phyloP scores from a whole-genome alignment of 2,113 vertebrate genomes.

The Hemicordylus capensis region DNA sequence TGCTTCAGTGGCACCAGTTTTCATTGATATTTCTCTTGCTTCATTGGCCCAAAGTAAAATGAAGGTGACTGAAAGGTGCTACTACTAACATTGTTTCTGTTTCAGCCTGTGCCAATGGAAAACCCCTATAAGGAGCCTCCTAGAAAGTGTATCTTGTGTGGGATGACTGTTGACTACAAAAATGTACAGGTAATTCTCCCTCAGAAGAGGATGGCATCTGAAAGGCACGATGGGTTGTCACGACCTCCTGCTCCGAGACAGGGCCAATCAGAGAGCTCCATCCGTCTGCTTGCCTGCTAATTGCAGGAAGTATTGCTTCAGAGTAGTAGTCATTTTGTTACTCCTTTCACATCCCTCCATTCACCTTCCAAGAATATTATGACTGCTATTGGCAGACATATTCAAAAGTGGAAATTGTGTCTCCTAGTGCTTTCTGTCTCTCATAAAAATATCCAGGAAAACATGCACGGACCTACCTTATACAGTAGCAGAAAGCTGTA shows the following conservation, averaged over 20 bases:
- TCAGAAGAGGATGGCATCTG: too few species aligned
- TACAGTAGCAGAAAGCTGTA: not conserved
- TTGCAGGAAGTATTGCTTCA: not conserved
- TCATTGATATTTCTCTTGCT: too few species aligned
- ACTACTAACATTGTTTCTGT: constrained; percentile 9
- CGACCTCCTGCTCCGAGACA: too few species aligned
- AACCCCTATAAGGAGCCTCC: constrained; percentile 89
- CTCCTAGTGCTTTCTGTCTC: too few species aligned
- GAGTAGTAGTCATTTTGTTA: not conserved
- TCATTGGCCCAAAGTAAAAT: not conserved
- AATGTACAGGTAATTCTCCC: constrained; percentile 95
- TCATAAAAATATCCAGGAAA: too few species aligned
- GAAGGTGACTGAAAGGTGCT: not conserved
- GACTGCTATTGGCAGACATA: not conserved
- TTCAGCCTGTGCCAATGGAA: constrained; percentile 85
- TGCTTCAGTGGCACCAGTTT: too few species aligned
- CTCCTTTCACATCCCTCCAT: not conserved
- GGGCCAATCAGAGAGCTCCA: too few species aligned
- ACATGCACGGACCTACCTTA: not conserved
- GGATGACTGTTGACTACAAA: constrained; percentile 86
- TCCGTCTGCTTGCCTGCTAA: not conserved
- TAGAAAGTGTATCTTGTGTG: constrained; percentile 87
- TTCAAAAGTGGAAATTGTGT: not conserved
- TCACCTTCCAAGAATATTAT: not conserved
- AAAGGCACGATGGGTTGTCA: too few species aligned